phyloP scores from a whole-genome alignment of 2,888 invertebrate species.

The Acanthosepion pharaonis region DNA sequence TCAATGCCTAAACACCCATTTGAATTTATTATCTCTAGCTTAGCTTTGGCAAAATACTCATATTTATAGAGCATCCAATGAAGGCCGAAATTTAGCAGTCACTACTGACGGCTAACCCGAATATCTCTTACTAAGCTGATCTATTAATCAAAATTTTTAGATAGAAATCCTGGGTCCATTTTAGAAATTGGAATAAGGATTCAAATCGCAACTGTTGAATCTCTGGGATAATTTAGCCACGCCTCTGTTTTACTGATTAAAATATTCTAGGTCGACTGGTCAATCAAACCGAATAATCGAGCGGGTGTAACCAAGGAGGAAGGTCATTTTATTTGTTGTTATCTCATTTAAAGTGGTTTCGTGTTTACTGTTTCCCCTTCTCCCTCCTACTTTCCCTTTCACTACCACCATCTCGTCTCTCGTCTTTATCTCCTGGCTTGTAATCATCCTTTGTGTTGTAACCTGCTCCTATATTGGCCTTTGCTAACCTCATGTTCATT shows the following conservation, averaged over 20 bases:
- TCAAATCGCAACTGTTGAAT: neutral
- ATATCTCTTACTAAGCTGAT: too few relatives aligned
- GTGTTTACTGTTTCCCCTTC: neutral
- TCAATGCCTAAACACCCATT: too few relatives aligned
- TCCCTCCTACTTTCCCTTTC: neutral
- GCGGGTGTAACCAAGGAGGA: neutral
- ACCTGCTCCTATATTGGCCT: neutral
- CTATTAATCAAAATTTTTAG: too few relatives aligned
- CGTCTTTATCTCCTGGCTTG: neutral
- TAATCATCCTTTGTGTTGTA: too few relatives aligned
- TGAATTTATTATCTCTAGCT: too few relatives aligned
- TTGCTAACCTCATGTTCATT: neutral
- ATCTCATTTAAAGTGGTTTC: neutral
- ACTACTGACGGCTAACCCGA: too few relatives aligned
- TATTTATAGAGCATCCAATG: too few relatives aligned
- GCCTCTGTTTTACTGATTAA: neutral
- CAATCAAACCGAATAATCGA: neutral
- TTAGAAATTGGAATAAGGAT: neutral
- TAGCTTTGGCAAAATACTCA: too few relatives aligned
- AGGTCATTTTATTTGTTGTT: neutral
- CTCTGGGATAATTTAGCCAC: neutral
- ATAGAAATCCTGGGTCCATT: too few relatives aligned
- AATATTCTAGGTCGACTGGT: neutral
- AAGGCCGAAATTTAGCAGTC: too few relatives aligned
- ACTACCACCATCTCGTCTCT: neutral